phyloP scores from a whole-genome alignment of 2,797 vertebrate genomes.

The Myripristis jacobus region DNA sequence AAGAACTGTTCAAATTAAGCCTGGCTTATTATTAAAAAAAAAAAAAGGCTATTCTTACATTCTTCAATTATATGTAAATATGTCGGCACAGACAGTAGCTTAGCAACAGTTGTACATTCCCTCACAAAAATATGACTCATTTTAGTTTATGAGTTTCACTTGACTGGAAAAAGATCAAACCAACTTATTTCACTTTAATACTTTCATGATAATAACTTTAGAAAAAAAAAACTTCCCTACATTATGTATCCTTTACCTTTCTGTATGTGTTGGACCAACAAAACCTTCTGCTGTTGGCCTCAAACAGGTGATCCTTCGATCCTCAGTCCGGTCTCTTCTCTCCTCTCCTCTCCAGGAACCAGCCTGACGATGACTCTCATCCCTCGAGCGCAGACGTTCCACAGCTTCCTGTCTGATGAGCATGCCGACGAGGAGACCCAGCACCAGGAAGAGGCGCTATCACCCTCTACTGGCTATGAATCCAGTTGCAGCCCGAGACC shows the following conservation, averaged over 20 bases:
- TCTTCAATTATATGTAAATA: slow-evolving; percentile 20
- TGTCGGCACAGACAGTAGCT: slow-evolving; percentile 44
- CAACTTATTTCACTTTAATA: neutral
- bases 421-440: slow-evolving; percentile 85
- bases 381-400: slow-evolving; percentile 96
- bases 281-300: no score
- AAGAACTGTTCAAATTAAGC: neutral
- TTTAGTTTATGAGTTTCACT: neutral
- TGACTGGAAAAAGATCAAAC: neutral
- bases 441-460: slow-evolving; percentile 81
- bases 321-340: neutral
- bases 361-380: slow-evolving; percentile 88
- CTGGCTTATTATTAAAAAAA: neutral
- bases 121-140: slow-evolving; percentile 7
- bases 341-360: slow-evolving; percentile 79
- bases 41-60: slow-evolving; percentile 8
- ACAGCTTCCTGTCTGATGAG: slow-evolving; percentile 91
- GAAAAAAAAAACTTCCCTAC: no score
- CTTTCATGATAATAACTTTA: no score
- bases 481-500: slow-evolving; percentile 89
- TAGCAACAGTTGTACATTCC: slow-evolving; percentile 60
- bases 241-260: no score
- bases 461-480: slow-evolving; percentile 85
- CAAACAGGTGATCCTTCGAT: neutral
- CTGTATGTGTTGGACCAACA: no score